Evolutionary conservation across 2,888 invertebrate species (phyloP).

Genomic region (Dione vanillae): DNA sequence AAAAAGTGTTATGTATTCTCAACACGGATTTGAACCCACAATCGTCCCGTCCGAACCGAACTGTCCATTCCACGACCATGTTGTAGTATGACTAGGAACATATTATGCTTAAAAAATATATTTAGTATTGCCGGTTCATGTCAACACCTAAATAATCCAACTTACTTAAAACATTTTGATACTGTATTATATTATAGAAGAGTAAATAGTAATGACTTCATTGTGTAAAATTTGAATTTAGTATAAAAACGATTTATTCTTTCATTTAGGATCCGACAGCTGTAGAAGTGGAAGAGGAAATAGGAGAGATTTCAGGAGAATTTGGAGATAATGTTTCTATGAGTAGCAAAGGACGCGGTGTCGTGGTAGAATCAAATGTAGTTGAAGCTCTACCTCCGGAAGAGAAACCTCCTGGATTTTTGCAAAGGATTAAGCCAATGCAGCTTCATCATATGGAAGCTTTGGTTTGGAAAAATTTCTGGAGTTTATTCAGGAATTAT

Average conservation of each 20-base stretch:
- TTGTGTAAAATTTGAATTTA: no score
- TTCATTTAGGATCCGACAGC: conserved; percentile 83
- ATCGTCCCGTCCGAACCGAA: no score
- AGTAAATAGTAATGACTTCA: no score
- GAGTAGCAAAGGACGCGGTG: conserved; percentile 88
- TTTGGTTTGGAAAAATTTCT: conserved; percentile 93
- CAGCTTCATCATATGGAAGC: conserved; percentile 90
- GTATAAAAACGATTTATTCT: background rate
- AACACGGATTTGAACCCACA: no score
- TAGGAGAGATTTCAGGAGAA: conserved; percentile 92
- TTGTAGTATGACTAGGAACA: no score
- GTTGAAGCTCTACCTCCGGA: conserved; percentile 88
- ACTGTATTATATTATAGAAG: no score
- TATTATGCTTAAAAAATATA: no score
- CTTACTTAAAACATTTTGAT: no score
- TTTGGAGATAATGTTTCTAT: conserved; percentile 94
- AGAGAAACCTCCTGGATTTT: conserved; percentile 83
- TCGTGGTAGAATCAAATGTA: conserved; percentile 81
- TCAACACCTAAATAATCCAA: no score
- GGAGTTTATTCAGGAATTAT: conserved; percentile 93
- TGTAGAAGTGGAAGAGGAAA: conserved; percentile 87
- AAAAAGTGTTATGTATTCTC: no score
- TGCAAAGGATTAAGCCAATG: conserved; percentile 86
- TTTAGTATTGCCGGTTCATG: no score
- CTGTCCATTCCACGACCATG: no score